These are phyloP conservation scores for Xanthia icteritia DNA, from an alignment of 2,888 invertebrate species.

Conservation along the genomic window DNA sequence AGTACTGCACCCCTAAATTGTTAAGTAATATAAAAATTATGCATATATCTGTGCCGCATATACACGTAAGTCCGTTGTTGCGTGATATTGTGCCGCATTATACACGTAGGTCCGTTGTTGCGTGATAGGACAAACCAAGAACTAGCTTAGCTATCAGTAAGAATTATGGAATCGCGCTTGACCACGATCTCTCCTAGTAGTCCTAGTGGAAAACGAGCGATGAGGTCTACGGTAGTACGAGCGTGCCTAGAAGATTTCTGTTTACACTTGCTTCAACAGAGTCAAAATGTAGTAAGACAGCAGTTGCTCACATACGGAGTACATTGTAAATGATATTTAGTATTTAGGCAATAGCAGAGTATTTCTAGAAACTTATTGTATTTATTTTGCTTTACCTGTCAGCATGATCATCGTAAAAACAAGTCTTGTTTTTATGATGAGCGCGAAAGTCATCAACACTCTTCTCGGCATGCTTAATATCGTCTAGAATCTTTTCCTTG, in stretches of 20 bases:
- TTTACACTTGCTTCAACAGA: background rate
- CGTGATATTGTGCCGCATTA: no score
- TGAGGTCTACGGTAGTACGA: background rate
- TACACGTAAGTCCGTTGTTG: no score
- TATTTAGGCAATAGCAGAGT: no score
- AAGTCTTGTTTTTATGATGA: conserved; percentile 41
- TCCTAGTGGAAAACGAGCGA: background rate
- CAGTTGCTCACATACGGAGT: background rate
- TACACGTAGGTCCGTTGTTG: no score
- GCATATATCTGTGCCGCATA: no score
- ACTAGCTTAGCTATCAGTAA: no score
- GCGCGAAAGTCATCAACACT: conserved; percentile 74
- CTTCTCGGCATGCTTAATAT: conserved; percentile 78
- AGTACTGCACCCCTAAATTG: no score
- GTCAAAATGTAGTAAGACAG: background rate
- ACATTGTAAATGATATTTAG: no score
- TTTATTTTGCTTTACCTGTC: conserved; percentile 73
- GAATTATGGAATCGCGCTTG: no score
- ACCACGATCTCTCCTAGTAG: background rate
- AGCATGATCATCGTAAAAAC: conserved; percentile 64
- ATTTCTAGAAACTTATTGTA: background rate
- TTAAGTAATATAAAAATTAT: no score
- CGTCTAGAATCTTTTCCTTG: conserved; percentile 77
- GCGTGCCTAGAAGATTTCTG: background rate
- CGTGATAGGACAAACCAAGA: no score